Evolutionary conservation across 2,797 vertebrate genomes (phyloP).

Genomic region (Microctenopoma stevenorrisi): DNA sequence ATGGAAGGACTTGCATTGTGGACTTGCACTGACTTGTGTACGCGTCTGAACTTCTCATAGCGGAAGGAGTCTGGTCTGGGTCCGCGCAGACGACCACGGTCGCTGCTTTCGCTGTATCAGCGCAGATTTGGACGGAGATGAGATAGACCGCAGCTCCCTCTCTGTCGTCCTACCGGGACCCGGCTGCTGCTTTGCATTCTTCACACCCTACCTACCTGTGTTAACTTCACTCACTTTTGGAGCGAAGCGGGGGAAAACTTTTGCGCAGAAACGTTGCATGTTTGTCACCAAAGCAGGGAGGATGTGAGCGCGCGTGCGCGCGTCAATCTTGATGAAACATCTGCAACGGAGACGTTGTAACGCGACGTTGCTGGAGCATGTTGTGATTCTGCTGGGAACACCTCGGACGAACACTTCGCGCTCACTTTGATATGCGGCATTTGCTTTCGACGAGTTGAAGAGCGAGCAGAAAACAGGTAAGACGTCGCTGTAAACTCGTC

Average conservation of each 20-base stretch:
- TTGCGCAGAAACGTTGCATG: constrained; percentile 7
- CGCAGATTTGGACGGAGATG: constrained; percentile 77
- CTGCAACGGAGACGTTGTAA: constrained; percentile 44
- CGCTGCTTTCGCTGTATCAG: constrained; percentile 73
- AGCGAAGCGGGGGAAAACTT: background rate
- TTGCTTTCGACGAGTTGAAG: constrained; percentile 45
- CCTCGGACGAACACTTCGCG: constrained; percentile 7
- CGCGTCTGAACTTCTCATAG: constrained; percentile 32
- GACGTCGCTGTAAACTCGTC: background rate
- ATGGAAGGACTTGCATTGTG: constrained; percentile 4
- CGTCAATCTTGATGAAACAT: constrained; percentile 45
- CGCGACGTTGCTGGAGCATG: background rate
- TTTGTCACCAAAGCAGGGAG: constrained; percentile 41
- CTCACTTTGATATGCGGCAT: constrained; percentile 51
- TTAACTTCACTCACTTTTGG: background rate
- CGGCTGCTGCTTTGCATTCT: background rate
- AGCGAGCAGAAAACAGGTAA: constrained; percentile 60
- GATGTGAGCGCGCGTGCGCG: constrained; percentile 58
- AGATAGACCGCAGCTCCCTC: constrained; percentile 47
- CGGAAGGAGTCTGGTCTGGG: constrained; percentile 57
- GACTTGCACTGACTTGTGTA: constrained; percentile 9
- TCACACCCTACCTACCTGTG: background rate
- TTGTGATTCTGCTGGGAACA: background rate
- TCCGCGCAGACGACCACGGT: constrained; percentile 37
- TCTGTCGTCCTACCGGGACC: background rate